phyloP scores from a whole-genome alignment of 2,113 vertebrate genomes.

The Neoarius graeffei region DNA sequence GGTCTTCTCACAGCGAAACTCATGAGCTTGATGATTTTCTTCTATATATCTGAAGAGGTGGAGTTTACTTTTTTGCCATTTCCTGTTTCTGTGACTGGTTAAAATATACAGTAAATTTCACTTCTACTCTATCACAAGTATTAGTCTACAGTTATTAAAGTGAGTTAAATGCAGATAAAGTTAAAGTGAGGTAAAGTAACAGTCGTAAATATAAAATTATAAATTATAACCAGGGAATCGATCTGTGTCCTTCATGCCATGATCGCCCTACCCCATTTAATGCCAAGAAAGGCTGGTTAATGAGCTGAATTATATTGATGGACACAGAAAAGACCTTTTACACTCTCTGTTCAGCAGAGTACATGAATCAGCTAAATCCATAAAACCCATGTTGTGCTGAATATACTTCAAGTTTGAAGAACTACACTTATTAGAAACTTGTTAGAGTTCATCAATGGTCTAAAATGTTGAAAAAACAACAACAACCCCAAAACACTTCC shows the following conservation, averaged over 20 bases:
- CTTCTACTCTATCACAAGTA: background rate
- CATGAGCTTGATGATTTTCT: background rate
- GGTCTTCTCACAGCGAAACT: background rate
- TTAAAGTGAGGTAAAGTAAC: background rate
- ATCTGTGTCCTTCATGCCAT: background rate
- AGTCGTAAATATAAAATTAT: background rate
- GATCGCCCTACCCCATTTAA: background rate
- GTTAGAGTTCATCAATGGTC: no score
- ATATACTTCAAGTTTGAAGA: background rate
- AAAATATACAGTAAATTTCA: background rate
- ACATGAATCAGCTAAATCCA: background rate
- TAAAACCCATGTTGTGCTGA: background rate
- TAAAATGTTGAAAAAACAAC: no score
- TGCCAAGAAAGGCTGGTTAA: background rate
- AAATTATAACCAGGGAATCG: background rate
- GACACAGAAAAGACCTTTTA: background rate
- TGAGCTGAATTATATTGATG: background rate
- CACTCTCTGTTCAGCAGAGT: background rate
- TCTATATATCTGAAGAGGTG: background rate
- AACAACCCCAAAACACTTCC: no score
- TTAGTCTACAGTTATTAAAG: background rate
- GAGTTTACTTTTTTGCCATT: background rate
- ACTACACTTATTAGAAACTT: background rate
- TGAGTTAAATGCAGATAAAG: background rate
- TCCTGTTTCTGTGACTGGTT: background rate